Base-by-base conservation (phyloP, 2,113 vertebrate genomes). In the Catagonus wagneri region DNA sequence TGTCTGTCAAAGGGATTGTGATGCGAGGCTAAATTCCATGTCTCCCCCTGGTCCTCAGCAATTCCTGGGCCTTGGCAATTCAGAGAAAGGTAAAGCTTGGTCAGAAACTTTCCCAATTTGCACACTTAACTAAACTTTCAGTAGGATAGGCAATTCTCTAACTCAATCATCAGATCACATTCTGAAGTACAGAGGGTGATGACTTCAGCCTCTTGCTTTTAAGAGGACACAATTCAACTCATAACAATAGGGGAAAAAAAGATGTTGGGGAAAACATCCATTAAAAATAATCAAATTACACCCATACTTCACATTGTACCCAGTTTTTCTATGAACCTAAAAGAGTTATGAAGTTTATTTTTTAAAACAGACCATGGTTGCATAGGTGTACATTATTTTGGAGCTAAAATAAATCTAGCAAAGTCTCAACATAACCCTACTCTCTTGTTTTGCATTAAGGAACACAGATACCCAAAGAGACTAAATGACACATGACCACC, bases 51-150 rank as follows among this genome's bases (percentile, higher is more conserved):
- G 7, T 90, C 25, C 25, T 84, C 36, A 69, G n/a, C n/a, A n/a
- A 50, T 86, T 32, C 27, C 22, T 13, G 23, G 12, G 25, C 4
- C 54, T 94, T 89, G 54, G 39, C 32, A 80, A 76, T 83, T 74
- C 83, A 94, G 56, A 96, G 34, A 92, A 81, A 88, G 89, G 61
- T 95, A 83, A 75, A 89, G 52, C 29, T 76, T 80, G 65, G 63
- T 75, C 58, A 83, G 69, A 96, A 96, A 90, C 61, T 74, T 96
- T 66, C 32, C 13, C 36, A 90, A 95, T 95, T 74, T 85, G 54
- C 14, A 83, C 15, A 69, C 81, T 91, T 75, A 90, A 76, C 91
- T 91, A 80, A 96, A 96, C 60, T 96, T 97, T 90, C n/a, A 14
- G 12, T 52, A 89, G 27, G 65, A 81, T 71, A 95, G 23, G 63